Evolutionary conservation across 2,888 invertebrate species (phyloP), one percentile per base, ranked within the genome.

Genomic region (Pachycephus smyrnensis): DNA sequence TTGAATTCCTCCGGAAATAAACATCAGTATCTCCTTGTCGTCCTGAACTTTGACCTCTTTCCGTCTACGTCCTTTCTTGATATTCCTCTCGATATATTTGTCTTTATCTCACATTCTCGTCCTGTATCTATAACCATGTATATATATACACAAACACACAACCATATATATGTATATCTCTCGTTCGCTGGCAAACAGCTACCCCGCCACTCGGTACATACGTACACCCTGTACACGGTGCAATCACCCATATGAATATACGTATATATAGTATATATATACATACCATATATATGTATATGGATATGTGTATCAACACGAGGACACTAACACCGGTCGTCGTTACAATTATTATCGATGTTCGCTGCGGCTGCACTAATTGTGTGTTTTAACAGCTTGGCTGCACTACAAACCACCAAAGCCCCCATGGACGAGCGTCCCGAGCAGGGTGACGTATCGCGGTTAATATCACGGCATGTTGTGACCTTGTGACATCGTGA

Each of bases 321-420:
- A 32, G 79, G 79, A 76, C 79, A 76, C 79, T 78, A 78, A 76
- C 76, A 79, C 79, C 69, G 79, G 79, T 76, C 79, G 79, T 79
- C 76, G 73, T 79, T 76, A 79, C 76, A 79, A 55, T 86, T 86
- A 88, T 88, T 88, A 88, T 89, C 87, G 87, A 89, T 88, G 88
- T 89, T 88, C 85, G 86, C 87, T 86, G 87, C 88, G 88, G 86
- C 87, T 88, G 88, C 88, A 88, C 88, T 89, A 89, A 90, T 90
- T 89, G 89, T 88, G 87, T 88, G 88, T 89, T 88, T 85, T 88
- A 88, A 88, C 87, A 85, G 89, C 89, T 90, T 87, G 86, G 86
- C 88, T 86, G 84, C 85, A 84, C 84, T 82, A 40, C 40, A 40
- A 40, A 40, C 40, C 40, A 40, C 40, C 40, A 40, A 40, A 40